Conservation (phyloP, 2,888 invertebrate genomes). For the Sminthurinus aureus region DNA sequence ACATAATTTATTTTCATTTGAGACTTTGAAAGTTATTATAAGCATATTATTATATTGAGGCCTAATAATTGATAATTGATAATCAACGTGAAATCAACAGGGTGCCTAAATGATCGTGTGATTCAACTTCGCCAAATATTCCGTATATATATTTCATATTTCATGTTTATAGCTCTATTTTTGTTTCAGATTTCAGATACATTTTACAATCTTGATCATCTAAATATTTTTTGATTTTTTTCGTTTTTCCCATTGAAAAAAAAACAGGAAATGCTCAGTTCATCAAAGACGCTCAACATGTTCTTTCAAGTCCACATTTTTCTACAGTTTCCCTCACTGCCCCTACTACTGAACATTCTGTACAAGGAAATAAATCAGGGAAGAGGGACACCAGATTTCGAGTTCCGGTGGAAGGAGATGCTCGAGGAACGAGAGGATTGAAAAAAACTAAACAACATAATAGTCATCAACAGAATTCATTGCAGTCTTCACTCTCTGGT, state of each 20-base stretch:
- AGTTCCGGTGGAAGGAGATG: not conserved
- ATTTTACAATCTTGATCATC: too few relatives aligned
- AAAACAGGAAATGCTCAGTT: constrained; percentile 40
- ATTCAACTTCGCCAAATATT: constrained; percentile 53
- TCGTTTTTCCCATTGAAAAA: too few relatives aligned
- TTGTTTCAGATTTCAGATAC: too few relatives aligned
- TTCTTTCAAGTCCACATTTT: constrained; percentile 23
- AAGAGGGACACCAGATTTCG: constrained; percentile 10
- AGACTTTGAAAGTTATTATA: too few relatives aligned
- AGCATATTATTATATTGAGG: not conserved
- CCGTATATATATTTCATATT: constrained; percentile 17
- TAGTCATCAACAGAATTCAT: not conserved
- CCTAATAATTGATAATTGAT: not conserved
- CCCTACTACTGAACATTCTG: not conserved
- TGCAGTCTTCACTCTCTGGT: not conserved
- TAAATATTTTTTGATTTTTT: too few relatives aligned
- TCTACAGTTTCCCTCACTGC: not conserved
- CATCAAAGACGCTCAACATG: constrained; percentile 36
- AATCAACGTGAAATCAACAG: constrained; percentile 29
- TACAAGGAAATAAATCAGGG: not conserved
- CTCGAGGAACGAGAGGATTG: not conserved
- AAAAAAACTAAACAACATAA: not conserved
- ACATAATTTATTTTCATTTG: too few relatives aligned
- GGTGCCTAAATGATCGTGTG: constrained; percentile 56
- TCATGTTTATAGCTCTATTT: too few relatives aligned